Evolutionary conservation across 2,113 vertebrate species (phyloP).

Genomic region (Tyto alba): DNA sequence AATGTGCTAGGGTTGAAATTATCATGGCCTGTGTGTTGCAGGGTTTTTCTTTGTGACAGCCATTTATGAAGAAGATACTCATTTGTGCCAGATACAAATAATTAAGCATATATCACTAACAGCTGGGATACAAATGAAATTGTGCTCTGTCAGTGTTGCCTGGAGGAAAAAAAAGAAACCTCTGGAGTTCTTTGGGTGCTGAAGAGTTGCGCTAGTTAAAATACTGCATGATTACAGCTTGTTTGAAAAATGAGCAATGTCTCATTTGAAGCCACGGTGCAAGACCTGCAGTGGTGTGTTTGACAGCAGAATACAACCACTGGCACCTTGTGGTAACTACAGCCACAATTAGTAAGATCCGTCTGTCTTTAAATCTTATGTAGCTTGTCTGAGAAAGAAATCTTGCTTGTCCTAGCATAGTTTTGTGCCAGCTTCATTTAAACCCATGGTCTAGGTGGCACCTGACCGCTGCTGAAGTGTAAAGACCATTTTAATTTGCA

Average conservation of each 20-base stretch:
- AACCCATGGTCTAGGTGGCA: fast-evolving
- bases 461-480: not conserved
- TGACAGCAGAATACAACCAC: not conserved
- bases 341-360: not conserved
- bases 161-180: not conserved
- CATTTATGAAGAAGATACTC: not conserved
- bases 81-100: not conserved
- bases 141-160: not conserved
- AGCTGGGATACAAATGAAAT: not conserved
- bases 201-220: not conserved
- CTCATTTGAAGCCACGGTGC: not conserved
- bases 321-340: not conserved
- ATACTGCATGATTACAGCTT: not conserved
- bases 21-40: not conserved
- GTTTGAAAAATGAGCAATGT: not conserved
- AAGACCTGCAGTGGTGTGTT: not conserved
- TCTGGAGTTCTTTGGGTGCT: not conserved
- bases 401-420: not conserved
- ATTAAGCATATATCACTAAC: not conserved
- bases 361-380: not conserved
- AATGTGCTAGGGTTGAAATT: not conserved
- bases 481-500: not conserved
- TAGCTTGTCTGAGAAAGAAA: not conserved
- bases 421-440: not conserved
- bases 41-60: not conserved